Base-by-base conservation (phyloP, 2,797 vertebrate genomes). In the Picus viridis region DNA sequence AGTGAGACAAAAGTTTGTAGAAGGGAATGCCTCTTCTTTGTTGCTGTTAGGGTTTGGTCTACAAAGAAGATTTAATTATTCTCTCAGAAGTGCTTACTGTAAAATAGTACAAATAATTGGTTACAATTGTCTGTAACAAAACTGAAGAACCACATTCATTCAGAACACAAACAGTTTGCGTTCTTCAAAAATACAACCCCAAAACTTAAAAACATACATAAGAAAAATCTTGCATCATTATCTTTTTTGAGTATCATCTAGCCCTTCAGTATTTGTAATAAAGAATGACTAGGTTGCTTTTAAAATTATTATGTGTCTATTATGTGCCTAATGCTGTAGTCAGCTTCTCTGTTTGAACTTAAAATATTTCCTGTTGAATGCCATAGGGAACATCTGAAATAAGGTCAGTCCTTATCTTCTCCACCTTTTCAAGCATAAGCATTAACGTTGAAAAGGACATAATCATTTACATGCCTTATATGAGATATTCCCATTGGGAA, bases 321-420 rank as follows among this genome's bases (percentile, higher is more conserved):
- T 71, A 4, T 73, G 59, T 90, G 19, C 78, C 45, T 90, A 41
- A 83, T 69, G 23, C 41, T 43, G 24, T 43, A 84, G 34, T 57
- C 34, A 39, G 57, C 47, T 83, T 83, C 18, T 64, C 14, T 68
- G 36, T 73, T 53, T 68, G 17, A 76, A 64, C 51, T 65, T 62
- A 0, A 76, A 83, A 82, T 61, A 26, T 7, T 58, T 77, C 53
- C 62, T 47, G 16, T 54, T 76, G 19, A 84, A 49, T 64, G 76
- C 65, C 90, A 34, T 34, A 86, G 85, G n/a, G 51, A 92, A 51
- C 29, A 47, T 61, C 62, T 77, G 56, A 85, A 85, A 77, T 14
- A n/a, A 24, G 24, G 45, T 57, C 75, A 83, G 45, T 49, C 22
- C 32, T 84, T 76, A 70, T 63, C 63, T 79, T 56, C 43, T 65